Conservation (phyloP, 2,797 vertebrate genomes). For the Columba guinea region DNA sequence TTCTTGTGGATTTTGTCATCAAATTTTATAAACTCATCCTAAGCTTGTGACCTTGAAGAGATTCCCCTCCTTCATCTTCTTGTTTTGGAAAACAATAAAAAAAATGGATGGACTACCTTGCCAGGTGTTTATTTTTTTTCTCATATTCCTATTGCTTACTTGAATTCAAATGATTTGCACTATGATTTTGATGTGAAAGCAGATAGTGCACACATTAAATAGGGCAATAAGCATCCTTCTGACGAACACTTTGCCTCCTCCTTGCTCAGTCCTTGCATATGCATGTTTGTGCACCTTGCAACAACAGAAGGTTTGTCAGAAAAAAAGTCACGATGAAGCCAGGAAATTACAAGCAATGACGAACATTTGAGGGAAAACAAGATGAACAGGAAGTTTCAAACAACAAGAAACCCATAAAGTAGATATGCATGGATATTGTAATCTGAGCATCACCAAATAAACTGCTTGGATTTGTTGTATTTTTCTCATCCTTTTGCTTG, state of each 20-base stretch:
- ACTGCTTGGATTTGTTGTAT: background rate
- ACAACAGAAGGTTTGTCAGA: constrained; percentile 48
- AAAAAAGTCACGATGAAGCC: constrained; percentile 29
- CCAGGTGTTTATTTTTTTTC: background rate
- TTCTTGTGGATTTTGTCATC: background rate
- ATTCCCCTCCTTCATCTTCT: background rate
- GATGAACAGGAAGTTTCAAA: background rate
- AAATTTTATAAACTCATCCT: background rate
- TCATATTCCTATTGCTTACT: background rate
- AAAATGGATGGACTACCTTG: background rate
- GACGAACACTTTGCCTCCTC: constrained; percentile 45
- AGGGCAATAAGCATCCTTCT: constrained; percentile 30
- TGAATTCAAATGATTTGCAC: background rate
- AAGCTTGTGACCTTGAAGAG: background rate
- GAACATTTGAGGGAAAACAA: background rate
- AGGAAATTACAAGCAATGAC: constrained; percentile 55
- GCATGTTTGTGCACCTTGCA: constrained; percentile 28
- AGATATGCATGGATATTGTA: background rate
- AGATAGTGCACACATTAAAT: background rate
- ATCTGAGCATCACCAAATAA: constrained; percentile 1
- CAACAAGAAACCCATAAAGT: background rate
- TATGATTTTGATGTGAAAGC: background rate
- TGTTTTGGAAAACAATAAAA: background rate
- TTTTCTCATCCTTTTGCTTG: background rate
- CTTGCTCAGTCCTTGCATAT: constrained; percentile 33